Evolutionary conservation across 2,888 invertebrate genomes (phyloP), one percentile per base, ranked within the genome.

Genomic region (Xestia ashworthii): DNA sequence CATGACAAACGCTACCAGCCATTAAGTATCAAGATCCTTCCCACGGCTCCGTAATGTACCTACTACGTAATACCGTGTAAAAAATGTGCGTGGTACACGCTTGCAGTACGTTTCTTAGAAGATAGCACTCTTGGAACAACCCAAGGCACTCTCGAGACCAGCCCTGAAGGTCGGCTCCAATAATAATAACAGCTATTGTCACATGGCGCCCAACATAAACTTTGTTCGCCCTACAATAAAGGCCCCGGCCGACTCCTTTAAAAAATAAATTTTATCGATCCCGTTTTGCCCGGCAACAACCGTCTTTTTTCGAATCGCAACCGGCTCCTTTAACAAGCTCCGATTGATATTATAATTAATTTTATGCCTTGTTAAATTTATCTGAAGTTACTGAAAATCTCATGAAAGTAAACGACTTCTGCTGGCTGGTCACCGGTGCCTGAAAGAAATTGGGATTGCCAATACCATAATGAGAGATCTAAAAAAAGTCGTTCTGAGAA

Each of bases 41-140:
- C 64, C 65, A 74, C 67, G 32, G 25, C 53, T 78, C 74, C 75
- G 78, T 71, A 86, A 68, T 81, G 58, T 80, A 50, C 82, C 83
- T 79, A 83, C 84, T 79, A 85, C 86, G 88, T 87, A 89, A 89
- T 87, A 87, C 87, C 74, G 83, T 89, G 89, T 91, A 93, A 95
- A 94, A 95, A 95, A 94, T 92, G 91, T 90, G 93, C 93, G 90
- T 92, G 91, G 92, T 91, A 92, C 92, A 92, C 92, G 93, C 92
- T 91, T 92, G 91, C 84, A 92, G 88, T 93, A 91, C 92, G 93
- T 90, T 96, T 96, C 95, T 94, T 87, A 91, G 96, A 96, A 95
- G 93, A 93, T 93, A 93, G 93, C 91, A 90, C 91, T 92, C 91
- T 94, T 92, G 92, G 91, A 92, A 90, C 90, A 91, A 91, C 89